Conservation (phyloP, 2,113 vertebrate species). For the Caranx melampygus region DNA sequence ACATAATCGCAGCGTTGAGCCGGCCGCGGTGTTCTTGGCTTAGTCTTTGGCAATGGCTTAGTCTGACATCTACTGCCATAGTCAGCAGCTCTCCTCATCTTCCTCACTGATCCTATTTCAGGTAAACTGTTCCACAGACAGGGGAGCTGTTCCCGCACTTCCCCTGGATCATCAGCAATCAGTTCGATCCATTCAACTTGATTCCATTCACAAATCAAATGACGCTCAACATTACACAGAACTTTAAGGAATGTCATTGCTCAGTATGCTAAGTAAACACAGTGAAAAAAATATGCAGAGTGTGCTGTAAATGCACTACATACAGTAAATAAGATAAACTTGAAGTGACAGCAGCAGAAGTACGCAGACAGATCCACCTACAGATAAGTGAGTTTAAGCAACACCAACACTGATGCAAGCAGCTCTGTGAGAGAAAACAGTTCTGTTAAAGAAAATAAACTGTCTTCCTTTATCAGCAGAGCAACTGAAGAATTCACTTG, state of each 20-base stretch:
- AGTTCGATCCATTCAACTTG: not conserved
- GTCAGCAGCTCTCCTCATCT: slow-evolving; percentile 15
- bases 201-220: too few relatives aligned
- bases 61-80: slow-evolving; percentile 1
- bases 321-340: too few relatives aligned
- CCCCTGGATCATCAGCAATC: slow-evolving; percentile 1
- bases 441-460: slow-evolving; percentile 43
- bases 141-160: not conserved
- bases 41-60: slow-evolving; percentile 41
- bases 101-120: not conserved
- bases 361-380: too few relatives aligned
- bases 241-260: too few relatives aligned
- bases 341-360: too few relatives aligned
- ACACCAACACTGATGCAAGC: too few relatives aligned
- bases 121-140: not conserved
- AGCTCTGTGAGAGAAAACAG: slow-evolving; percentile 33
- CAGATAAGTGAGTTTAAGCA: too few relatives aligned
- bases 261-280: not conserved
- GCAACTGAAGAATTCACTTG: not conserved
- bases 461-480: slow-evolving; percentile 20
- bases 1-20: slow-evolving; percentile 34
- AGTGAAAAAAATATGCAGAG: too few relatives aligned
- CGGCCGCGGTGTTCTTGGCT: slow-evolving; percentile 37
- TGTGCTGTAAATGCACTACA: too few relatives aligned
- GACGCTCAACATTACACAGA: not conserved